Conservation (phyloP, 2,888 invertebrate genomes). For the Nudaria mundana region DNA sequence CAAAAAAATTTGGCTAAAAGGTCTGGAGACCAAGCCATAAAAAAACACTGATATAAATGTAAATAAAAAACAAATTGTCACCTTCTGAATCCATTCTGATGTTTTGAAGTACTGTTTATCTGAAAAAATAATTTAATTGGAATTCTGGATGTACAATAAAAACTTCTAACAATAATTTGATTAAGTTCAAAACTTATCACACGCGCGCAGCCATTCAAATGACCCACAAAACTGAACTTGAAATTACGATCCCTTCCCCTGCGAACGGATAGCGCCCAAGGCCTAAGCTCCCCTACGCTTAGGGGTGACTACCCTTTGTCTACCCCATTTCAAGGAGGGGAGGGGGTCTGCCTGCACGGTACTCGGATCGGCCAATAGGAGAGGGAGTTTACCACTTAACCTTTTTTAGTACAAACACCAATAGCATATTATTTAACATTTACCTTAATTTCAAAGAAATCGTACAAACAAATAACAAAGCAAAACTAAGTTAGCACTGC, state of each 20-base stretch:
- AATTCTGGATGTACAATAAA: too few species aligned
- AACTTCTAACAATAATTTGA: slow-evolving; percentile 5
- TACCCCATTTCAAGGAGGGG: slow-evolving; percentile 72
- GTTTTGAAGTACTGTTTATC: too few species aligned
- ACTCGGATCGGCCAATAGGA: slow-evolving; percentile 46
- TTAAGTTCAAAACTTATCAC: slow-evolving; percentile 33
- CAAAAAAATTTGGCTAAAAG: too few species aligned
- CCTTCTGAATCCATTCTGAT: slow-evolving; percentile 19
- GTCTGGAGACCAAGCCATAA: too few species aligned
- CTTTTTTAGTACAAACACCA: not conserved
- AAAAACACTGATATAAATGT: not conserved
- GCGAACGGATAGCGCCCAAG: slow-evolving; percentile 65
- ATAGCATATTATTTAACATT: slow-evolving; percentile 3
- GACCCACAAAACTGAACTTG: slow-evolving; percentile 55
- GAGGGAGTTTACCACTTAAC: slow-evolving; percentile 60
- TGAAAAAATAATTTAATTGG: too few species aligned
- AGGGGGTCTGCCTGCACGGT: slow-evolving; percentile 74
- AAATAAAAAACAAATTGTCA: slow-evolving; percentile 20
- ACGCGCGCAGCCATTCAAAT: slow-evolving; percentile 45
- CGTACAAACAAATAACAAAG: too few species aligned
- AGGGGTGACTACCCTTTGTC: slow-evolving; percentile 79
- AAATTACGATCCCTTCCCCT: slow-evolving; percentile 65
- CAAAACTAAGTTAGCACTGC: too few species aligned
- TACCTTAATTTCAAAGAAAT: slow-evolving; percentile 28
- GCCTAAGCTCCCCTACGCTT: slow-evolving; percentile 71